Base-by-base conservation (phyloP, 1,140 invertebrate genomes). In the Apis laboriosa region DNA sequence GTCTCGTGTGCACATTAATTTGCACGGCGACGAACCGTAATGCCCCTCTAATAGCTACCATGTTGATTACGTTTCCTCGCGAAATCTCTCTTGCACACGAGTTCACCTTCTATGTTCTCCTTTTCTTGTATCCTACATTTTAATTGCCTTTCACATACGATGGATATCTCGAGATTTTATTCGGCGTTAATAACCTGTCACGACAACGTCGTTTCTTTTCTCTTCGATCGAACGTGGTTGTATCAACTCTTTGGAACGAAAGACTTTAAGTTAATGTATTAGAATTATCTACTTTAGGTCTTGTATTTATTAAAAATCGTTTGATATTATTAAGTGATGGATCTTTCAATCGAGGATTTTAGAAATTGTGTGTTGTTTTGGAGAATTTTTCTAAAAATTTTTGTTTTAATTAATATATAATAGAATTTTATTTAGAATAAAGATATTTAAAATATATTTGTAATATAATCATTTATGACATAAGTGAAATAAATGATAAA, bases 1-100 rank as follows among this genome's bases (percentile, higher is more conserved):
- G 51, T 34, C 49, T 55, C 67, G 55, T 17, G 17, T 28, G 64
- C 49, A 56, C 24, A 77, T 55, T 55, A 34, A 77, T 56, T 77
- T 19, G 51, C 24, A n/a, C 63, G 15, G 9, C 34, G 17, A 70
- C 49, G 64, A 78, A 43, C 64, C 53, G 21, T 49, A 68, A 77
- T 66, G 49, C 64, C 24, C 21, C 4, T 12, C 53, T 24, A 64
- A 28, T 28, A 28, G 15, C 7, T 28, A 28, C n/a, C 61, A 34
- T 9, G 51, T 24, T 77, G 13, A 66, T 77, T 66, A 66, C 51
- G 21, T 15, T 9, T n/a, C 43, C 12, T 15, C 55, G 8, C n/a
- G 28, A 34, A 64, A 64, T 51, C 43, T 34, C 24, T 63, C 58
- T 55, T 49, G 11, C 58, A 3, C 13, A 8, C 24, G 24, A 13